A percentile compares a stretch with the other conserved stretches of the same genome.
phyloP scores from a whole-genome alignment of 2,888 invertebrate genomes.

The Rhopalosiphum nymphaeae region DNA sequence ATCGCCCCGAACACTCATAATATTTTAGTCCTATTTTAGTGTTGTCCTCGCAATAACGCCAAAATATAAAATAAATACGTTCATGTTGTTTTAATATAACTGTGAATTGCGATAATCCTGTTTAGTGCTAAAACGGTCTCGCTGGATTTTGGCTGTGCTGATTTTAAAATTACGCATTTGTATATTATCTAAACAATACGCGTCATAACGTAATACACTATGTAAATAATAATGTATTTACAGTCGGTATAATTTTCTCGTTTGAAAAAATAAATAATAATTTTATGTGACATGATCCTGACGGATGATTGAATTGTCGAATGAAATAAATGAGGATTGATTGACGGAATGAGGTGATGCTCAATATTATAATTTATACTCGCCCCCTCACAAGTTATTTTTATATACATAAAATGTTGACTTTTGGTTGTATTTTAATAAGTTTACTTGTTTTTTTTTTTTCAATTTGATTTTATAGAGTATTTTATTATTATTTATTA shows the following conservation, averaged over 20 bases:
- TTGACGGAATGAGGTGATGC: background rate
- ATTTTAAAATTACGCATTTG: background rate
- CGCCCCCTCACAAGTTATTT: background rate
- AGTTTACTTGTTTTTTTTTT: background rate
- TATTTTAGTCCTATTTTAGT: background rate
- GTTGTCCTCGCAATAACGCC: background rate
- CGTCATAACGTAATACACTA: background rate
- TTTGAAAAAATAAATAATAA: background rate
- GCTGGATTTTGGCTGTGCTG: background rate
- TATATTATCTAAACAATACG: background rate
- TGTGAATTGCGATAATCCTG: background rate
- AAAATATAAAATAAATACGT: background rate
- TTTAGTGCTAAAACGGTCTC: background rate
- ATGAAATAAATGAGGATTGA: background rate
- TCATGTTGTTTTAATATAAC: background rate
- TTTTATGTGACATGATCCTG: background rate
- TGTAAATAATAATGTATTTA: background rate
- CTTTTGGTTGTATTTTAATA: background rate
- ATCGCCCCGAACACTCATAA: background rate
- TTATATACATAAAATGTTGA: background rate
- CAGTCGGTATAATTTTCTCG: background rate
- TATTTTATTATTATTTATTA: background rate
- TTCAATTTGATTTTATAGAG: background rate
- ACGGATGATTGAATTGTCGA: background rate
- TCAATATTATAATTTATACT: background rate